Percentiles rank a stretch among this genome's conserved stretches.
Evolutionary conservation across 2,888 invertebrate genomes (phyloP).

Genomic region (Hetaerina titia): DNA sequence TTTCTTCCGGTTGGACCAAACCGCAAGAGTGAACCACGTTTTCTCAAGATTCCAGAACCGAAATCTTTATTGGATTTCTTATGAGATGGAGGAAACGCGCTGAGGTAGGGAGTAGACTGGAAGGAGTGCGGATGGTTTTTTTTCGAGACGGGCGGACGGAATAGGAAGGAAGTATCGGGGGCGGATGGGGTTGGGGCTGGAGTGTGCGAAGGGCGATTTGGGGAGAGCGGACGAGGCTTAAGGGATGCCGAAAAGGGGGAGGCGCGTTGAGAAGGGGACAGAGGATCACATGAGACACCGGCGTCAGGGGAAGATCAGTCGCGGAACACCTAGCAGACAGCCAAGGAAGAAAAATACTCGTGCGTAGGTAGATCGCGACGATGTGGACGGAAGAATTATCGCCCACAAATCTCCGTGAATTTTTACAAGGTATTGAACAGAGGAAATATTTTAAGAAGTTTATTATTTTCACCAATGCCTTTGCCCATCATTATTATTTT

Average conservation of each 20-base stretch:
- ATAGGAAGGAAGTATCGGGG: background rate
- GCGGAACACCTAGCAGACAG: background rate
- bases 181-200: background rate
- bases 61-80: conserved; percentile 67
- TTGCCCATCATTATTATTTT: no score
- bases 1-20: conserved; percentile 57
- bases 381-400: background rate
- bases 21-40: conserved; percentile 50
- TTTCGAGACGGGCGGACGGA: background rate
- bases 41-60: conserved; percentile 53
- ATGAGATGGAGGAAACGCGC: conserved; percentile 46
- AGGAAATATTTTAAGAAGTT: background rate
- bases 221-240: background rate
- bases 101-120: conserved; percentile 21
- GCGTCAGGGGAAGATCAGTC: background rate
- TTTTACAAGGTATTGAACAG: background rate
- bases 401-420: background rate
- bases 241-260: background rate
- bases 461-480: no score
- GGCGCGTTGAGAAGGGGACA: background rate
- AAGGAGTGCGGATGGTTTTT: background rate
- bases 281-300: background rate
- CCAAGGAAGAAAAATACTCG: background rate
- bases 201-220: background rate
- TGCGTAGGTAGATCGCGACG: background rate